Conservation (phyloP, 2,888 invertebrate species). For the Lampropteryx suffumata region DNA sequence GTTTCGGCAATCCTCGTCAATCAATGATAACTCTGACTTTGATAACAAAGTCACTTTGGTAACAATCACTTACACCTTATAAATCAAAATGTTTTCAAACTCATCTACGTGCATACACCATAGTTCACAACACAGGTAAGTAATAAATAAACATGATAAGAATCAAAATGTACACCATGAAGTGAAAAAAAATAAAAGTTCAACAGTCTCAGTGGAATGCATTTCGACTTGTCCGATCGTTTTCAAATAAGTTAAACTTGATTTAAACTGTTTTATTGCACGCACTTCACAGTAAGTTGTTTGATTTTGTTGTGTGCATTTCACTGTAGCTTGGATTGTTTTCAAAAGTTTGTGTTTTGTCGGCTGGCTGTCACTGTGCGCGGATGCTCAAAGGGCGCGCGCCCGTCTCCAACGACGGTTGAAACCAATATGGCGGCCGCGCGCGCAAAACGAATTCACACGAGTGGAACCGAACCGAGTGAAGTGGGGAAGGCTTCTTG, state of each 20-base stretch:
- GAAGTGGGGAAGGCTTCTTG: constrained; percentile 27
- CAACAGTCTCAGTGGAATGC: constrained; percentile 79
- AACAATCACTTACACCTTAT: constrained; percentile 37
- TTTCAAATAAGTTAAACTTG: constrained; percentile 35
- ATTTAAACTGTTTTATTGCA: constrained; percentile 25
- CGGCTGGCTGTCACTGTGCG: constrained; percentile 68
- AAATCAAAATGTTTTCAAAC: constrained; percentile 19
- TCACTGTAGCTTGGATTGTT: constrained; percentile 52
- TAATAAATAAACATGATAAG: constrained; percentile 63
- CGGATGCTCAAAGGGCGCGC: constrained; percentile 52
- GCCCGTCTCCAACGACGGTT: constrained; percentile 50
- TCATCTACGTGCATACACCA: constrained; percentile 40
- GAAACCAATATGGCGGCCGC: constrained; percentile 71
- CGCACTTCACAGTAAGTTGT: constrained; percentile 54
- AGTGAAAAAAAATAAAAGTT: constrained; percentile 72
- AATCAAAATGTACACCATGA: constrained; percentile 69
- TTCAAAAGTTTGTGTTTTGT: constrained; percentile 62
- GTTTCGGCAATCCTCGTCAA: constrained; percentile 72
- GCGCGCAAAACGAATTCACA: constrained; percentile 25
- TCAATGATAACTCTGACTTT: constrained; percentile 51
- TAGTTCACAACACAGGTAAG: constrained; percentile 48
- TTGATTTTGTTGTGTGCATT: constrained; percentile 35
- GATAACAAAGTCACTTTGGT: constrained; percentile 57
- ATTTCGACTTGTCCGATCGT: constrained; percentile 65
- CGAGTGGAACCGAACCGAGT: constrained; percentile 29